Base-by-base conservation (phyloP, 2,113 vertebrate species). In the Hippopotamus amphibius region DNA sequence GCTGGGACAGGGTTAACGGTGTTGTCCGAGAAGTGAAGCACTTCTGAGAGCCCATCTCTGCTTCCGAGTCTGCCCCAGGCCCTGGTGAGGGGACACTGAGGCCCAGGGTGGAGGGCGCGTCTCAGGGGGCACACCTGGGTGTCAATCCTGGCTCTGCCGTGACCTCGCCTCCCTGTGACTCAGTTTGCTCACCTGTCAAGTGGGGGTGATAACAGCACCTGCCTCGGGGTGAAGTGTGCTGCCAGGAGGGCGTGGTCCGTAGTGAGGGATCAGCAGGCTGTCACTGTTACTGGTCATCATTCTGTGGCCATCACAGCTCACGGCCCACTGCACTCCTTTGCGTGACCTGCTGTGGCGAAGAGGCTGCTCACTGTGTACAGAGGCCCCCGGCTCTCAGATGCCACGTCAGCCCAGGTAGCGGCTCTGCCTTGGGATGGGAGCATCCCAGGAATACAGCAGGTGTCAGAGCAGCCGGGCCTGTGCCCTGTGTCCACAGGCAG, bases 401-500 rank as follows among this genome's bases (percentile, higher is more conserved):
- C 43, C 65, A 33, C 1, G 1, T 15, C 55, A 11, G 28, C 53
- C 30, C 50, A 50, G n/a, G 55, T 1, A 6, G 21, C 0, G 30
- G 19, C 48, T 50, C 81, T 28, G 68, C 19, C 68, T 71, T 4
- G 6, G 7, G 26, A n/a, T n/a, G 8, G 6, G 26, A 66, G 66
- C 11, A 6, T 15, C 66, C n/a, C 11, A 21, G 53, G 30, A 16
- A 12, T 13, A 15, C 6, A 11, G 41, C 30, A 28, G 48, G 69
- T 37, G 14, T 76, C 72, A 66, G 55, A 16, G n/a, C 48, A n/a
- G 94, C 19, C 26, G 41, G 30, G 50, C n/a, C 59, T 4, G 0
- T 1, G 3, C 1, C 0, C 74, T 1, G 10, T 8, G 57, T 48
- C 28, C 15, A 10, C 28, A 19, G 5, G 1, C 46, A 1, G 28